A percentile compares a stretch with the other conserved stretches of the same genome.
Conservation (phyloP, 2,888 invertebrate species). For the Blastobasis lacticolella region DNA sequence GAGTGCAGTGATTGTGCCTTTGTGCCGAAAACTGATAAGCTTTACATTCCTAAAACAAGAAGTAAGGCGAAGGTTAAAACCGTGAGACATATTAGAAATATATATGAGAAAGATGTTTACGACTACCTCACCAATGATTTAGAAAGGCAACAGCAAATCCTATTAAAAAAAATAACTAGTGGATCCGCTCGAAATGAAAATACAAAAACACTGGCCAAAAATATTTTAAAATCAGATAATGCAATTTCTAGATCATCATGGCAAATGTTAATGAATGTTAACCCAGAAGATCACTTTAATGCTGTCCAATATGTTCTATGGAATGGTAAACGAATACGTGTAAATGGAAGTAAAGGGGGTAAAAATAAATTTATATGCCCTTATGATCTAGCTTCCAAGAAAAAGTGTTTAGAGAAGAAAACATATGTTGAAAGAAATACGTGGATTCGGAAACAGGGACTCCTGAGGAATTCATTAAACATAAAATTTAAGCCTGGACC, state of each 20-base stretch:
- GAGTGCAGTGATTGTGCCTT: slow-evolving; percentile 37
- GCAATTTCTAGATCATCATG: slow-evolving; percentile 52
- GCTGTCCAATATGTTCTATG: slow-evolving; percentile 48
- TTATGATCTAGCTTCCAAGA: slow-evolving; percentile 32
- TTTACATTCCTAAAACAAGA: slow-evolving; percentile 48
- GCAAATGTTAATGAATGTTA: slow-evolving; percentile 62
- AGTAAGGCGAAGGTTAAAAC: slow-evolving; percentile 51
- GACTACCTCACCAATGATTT: slow-evolving; percentile 37
- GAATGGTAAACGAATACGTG: slow-evolving; percentile 45
- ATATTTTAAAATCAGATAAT: slow-evolving; percentile 36
- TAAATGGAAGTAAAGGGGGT: slow-evolving; percentile 57
- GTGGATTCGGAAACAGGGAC: slow-evolving; percentile 29
- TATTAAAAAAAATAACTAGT: slow-evolving; percentile 49
- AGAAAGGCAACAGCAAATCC: slow-evolving; percentile 41
- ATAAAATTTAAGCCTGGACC: slow-evolving; percentile 75
- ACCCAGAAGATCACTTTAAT: slow-evolving; percentile 38
- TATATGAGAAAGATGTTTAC: slow-evolving; percentile 50
- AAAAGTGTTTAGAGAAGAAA: slow-evolving; percentile 18
- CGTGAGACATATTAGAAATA: slow-evolving; percentile 47
- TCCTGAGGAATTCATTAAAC: slow-evolving; percentile 42
- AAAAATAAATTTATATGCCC: slow-evolving; percentile 42
- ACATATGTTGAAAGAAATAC: slow-evolving; percentile 15
- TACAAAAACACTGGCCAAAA: slow-evolving; percentile 44
- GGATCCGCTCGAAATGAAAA: slow-evolving; percentile 40
- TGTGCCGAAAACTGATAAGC: slow-evolving; percentile 41